These are phyloP conservation scores for Anseranas semipalmata DNA, from an alignment of 2,113 vertebrate species.

Conservation along the genomic window DNA sequence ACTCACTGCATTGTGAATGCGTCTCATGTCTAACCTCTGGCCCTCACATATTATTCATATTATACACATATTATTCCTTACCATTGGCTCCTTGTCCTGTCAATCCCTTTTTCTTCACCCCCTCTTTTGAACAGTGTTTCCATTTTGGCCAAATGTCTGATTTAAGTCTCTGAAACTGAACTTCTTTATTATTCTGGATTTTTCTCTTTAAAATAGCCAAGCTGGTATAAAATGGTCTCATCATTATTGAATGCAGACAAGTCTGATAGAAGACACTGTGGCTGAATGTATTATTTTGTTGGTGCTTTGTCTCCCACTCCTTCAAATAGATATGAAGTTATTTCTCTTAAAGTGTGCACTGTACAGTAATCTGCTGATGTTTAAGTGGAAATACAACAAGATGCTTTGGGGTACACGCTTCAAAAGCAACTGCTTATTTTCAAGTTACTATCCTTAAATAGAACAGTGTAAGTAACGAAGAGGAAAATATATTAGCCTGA, in stretches of 20 bases:
- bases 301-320: background rate
- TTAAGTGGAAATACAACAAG: background rate
- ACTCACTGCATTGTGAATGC: background rate
- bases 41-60: no score
- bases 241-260: background rate
- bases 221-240: background rate
- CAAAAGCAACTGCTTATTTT: background rate
- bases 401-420: background rate
- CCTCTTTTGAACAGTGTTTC: background rate
- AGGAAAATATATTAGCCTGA: background rate
- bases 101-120: background rate
- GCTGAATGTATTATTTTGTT: background rate
- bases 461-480: background rate
- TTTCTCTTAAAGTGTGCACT: background rate
- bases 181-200: background rate
- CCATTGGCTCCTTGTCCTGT: background rate
- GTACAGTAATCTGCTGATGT: background rate
- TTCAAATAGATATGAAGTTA: background rate
- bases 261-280: background rate
- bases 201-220: background rate
- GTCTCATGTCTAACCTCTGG: background rate
- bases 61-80: background rate
- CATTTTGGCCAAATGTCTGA: background rate
- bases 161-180: background rate
- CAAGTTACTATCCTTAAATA: background rate